A percentile compares a stretch with the other conserved stretches of the same genome.
phyloP scores from a whole-genome alignment of 2,888 invertebrate genomes.

The Brachyptera risi region DNA sequence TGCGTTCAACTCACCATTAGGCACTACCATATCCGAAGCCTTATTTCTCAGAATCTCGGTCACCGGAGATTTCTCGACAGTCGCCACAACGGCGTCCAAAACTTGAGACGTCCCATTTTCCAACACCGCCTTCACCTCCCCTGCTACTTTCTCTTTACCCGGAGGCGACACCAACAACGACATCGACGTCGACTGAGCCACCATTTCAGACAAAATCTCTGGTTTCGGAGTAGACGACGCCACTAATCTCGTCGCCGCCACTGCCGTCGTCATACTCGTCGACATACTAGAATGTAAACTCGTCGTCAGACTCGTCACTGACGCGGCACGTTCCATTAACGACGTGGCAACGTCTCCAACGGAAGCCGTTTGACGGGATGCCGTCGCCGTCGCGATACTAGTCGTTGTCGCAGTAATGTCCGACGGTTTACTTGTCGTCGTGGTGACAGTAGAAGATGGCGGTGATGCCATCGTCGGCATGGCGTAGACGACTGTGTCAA shows the following conservation, averaged over 20 bases:
- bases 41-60: slow-evolving; percentile 1
- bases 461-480: slow-evolving; percentile 29
- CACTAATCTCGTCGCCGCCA: slow-evolving; percentile 3
- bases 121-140: slow-evolving; percentile 1
- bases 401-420: slow-evolving; percentile 13
- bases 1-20: background rate
- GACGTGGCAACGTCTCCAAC: slow-evolving; percentile 12
- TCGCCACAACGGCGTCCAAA: background rate
- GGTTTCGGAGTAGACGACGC: slow-evolving; percentile 7
- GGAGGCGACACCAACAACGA: slow-evolving; percentile 15
- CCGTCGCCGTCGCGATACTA: slow-evolving; percentile 11
- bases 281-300: background rate
- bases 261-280: background rate
- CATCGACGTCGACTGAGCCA: slow-evolving; percentile 15
- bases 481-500: slow-evolving; percentile 19
- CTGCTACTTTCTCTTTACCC: background rate
- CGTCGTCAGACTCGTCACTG: slow-evolving; percentile 5
- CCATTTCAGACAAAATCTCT: background rate
- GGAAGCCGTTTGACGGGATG: background rate
- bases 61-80: background rate
- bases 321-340: background rate
- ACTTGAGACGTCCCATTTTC: background rate
- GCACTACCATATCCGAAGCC: background rate
- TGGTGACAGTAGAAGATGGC: slow-evolving; percentile 17
- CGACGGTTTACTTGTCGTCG: slow-evolving; percentile 14